A percentile compares a stretch with the other conserved stretches of the same genome.
Evolutionary conservation across 2,888 invertebrate species (phyloP).

Genomic region (Liodrosophila aerea): DNA sequence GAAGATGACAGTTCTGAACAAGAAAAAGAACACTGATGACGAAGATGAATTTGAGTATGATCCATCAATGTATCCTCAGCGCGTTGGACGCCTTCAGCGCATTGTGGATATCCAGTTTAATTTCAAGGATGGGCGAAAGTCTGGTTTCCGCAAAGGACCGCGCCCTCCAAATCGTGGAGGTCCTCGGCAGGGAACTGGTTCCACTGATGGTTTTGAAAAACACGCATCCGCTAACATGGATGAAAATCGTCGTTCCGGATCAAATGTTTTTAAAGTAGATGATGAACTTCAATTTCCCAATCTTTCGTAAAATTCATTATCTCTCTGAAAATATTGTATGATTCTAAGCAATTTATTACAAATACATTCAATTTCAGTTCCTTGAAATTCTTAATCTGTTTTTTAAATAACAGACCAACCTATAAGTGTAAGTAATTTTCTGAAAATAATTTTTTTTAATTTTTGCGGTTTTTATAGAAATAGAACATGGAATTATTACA

Average conservation of each 20-base stretch:
- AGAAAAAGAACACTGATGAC: conserved; percentile 84
- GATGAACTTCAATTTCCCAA: conserved; percentile 98
- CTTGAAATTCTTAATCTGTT: too few species aligned
- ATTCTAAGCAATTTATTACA: too few species aligned
- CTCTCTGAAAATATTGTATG: too few species aligned
- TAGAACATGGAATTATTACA: too few species aligned
- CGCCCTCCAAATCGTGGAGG: conserved; percentile 79
- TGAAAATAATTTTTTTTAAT: too few species aligned
- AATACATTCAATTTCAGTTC: too few species aligned
- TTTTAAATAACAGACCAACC: too few species aligned
- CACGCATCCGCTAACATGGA: conserved; percentile 36
- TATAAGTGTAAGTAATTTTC: too few species aligned
- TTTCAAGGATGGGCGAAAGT: conserved; percentile 90
- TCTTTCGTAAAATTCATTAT: conserved; percentile 86
- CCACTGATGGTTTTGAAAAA: conserved; percentile 74
- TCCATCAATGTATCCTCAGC: conserved; percentile 91
- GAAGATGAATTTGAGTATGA: conserved; percentile 89
- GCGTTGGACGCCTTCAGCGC: conserved; percentile 93
- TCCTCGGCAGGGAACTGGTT: conserved; percentile 52
- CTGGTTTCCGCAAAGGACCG: conserved; percentile 86
- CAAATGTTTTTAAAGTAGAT: conserved; percentile 92
- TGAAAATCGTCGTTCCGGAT: conserved; percentile 63
- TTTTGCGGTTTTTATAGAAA: too few species aligned
- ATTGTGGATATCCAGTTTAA: conserved; percentile 94
- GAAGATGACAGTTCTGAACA: conserved; percentile 91